These are phyloP conservation scores for Phymatocera aterrima DNA, from an alignment of 2,888 invertebrate species.

Conservation along the genomic window DNA sequence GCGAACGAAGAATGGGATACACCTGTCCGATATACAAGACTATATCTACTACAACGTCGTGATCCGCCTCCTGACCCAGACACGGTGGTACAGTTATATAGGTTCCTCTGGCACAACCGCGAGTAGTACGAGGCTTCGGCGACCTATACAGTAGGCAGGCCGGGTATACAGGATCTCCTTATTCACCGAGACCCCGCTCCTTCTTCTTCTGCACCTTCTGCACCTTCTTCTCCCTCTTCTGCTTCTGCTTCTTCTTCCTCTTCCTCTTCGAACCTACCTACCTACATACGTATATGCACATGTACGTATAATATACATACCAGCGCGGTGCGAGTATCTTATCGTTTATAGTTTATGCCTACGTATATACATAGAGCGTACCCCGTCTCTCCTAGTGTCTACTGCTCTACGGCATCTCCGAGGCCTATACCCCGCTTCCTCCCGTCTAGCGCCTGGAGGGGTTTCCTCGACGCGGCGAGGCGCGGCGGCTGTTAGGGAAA, in stretches of 20 bases:
- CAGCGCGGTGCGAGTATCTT: not conserved
- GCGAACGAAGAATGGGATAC: slow-evolving; percentile 75
- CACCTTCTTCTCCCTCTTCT: too few relatives aligned
- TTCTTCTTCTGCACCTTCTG: too few relatives aligned
- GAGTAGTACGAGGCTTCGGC: slow-evolving; percentile 38
- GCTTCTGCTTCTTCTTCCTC: too few relatives aligned
- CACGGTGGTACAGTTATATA: slow-evolving; percentile 77
- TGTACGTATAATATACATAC: too few relatives aligned
- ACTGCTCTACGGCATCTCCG: not conserved
- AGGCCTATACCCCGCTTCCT: too few relatives aligned
- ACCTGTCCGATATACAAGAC: slow-evolving; percentile 75
- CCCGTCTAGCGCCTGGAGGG: slow-evolving; percentile 14
- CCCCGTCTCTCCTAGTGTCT: slow-evolving; percentile 33
- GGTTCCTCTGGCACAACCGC: slow-evolving; percentile 70
- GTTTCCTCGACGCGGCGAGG: slow-evolving; percentile 16
- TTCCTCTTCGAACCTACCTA: not conserved
- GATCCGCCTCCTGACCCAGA: slow-evolving; percentile 79
- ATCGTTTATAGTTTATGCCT: too few relatives aligned
- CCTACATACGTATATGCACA: too few relatives aligned
- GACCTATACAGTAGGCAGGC: too few relatives aligned
- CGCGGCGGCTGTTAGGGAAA: not conserved
- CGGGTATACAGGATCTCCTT: too few relatives aligned
- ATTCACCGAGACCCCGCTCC: slow-evolving; percentile 52
- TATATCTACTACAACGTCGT: slow-evolving; percentile 68
- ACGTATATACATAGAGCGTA: too few relatives aligned